Base-by-base conservation (phyloP, 2,113 vertebrate species). In the Erpornis zantholeuca region DNA sequence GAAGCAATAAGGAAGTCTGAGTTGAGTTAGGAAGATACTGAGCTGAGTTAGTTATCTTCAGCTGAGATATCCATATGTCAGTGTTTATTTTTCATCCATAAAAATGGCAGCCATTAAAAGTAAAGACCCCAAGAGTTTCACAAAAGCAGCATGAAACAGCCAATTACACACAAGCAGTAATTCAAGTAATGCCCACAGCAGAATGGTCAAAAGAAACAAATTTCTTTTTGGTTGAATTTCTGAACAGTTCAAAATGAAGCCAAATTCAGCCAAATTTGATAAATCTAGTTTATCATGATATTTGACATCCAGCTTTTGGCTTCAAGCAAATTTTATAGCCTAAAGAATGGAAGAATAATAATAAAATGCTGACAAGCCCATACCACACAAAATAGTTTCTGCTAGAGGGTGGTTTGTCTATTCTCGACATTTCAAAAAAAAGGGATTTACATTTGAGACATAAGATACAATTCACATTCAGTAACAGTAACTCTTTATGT, bases 391-490 rank as follows among this genome's bases (percentile, higher is more conserved):
- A 77, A 61, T 15, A 83, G 15, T 49, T 90, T 63, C 50, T 85
- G 66, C 84, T 86, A 73, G 23, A 89, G 57, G 57, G 49, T 56
- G 22, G 69, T 36, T 53, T 92, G 36, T 23, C 52, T 90, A 1
- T 38, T 94, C 29, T 35, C 84, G 60, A 68, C 52, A 86, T 91
- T 92, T 89, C 40, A 92, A 88, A 91, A 91, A 40, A 88, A 68
- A 59, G 42, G 8, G 49, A 56, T 61, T 61, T 56, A 82, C 31
- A 79, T 79, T 59, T 78, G 40, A 84, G 35, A 29, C 92, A 70
- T 38, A 38, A 86, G 40, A 73, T 36, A 24, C 4, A 59, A 33
- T 35, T 86, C 71, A 66, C 8, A 52, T 80, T 92, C 56, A 92
- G 27, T 47, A 84, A 80, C 12, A 42, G 8, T 38, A 77, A 70